Percentiles rank a stretch among this genome's conserved stretches.
phyloP scores from a whole-genome alignment of 2,888 invertebrate genomes.

The Dynastes tityus region DNA sequence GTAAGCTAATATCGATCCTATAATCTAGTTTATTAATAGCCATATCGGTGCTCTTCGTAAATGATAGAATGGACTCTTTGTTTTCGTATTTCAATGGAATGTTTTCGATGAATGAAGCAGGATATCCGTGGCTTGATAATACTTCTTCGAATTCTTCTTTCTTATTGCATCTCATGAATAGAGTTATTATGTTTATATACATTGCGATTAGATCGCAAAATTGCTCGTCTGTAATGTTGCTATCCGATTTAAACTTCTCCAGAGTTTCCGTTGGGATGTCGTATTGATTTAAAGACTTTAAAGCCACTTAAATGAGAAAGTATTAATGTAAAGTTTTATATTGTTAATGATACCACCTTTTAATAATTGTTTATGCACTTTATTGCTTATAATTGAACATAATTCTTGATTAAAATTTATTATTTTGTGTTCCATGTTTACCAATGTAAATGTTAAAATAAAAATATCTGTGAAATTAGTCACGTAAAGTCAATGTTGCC shows the following conservation, averaged over 20 bases:
- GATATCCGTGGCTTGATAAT: conserved; percentile 61
- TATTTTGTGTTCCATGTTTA: conserved; percentile 38
- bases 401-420: conserved; percentile 43
- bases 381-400: conserved; percentile 44
- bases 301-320: conserved; percentile 43
- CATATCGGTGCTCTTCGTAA: conserved; percentile 19
- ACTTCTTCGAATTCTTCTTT: conserved; percentile 60
- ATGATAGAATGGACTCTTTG: conserved; percentile 40
- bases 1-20: conserved; percentile 67
- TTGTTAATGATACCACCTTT: conserved; percentile 31
- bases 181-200: conserved; percentile 45
- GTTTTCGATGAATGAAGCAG: conserved; percentile 61
- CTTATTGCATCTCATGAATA: conserved; percentile 44
- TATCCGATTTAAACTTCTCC: conserved; percentile 46
- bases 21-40: conserved; percentile 59
- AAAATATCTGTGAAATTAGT: conserved; percentile 11
- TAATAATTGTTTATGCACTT: conserved; percentile 48
- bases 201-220: conserved; percentile 47
- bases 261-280: conserved; percentile 27
- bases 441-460: background rate
- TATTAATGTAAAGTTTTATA: background rate
- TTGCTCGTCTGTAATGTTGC: conserved; percentile 46
- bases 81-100: conserved; percentile 59
- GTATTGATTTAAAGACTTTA: conserved; percentile 44
- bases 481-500: too few relatives aligned